Evolutionary conservation across 2,888 invertebrate species (phyloP).

Genomic region (Halocaridina rubra): DNA sequence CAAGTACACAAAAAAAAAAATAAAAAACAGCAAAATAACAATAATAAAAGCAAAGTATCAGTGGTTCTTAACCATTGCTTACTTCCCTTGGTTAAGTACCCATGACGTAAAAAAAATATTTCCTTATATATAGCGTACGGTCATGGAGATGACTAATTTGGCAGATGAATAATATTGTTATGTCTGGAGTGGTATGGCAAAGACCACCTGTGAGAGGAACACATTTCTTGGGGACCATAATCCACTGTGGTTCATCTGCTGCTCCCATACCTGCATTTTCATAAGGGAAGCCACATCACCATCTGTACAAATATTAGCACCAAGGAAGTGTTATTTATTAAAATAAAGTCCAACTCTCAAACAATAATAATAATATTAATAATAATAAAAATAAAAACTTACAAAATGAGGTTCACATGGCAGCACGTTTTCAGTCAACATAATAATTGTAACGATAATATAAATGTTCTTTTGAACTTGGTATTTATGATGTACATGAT

Average conservation of each 20-base stretch:
- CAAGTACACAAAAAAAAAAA: not conserved
- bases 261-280: too few species aligned
- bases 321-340: slow-evolving; percentile 55
- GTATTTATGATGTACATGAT: too few species aligned
- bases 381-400: too few species aligned
- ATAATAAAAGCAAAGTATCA: too few species aligned
- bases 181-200: not conserved
- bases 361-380: slow-evolving; percentile 35
- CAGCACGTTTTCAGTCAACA: slow-evolving; percentile 49
- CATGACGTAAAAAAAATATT: too few species aligned
- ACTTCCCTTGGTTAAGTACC: too few species aligned
- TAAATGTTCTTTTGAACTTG: slow-evolving; percentile 54
- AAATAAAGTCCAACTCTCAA: slow-evolving; percentile 53
- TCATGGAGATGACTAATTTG: not conserved
- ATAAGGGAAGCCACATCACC: too few species aligned
- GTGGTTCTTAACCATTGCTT: too few species aligned
- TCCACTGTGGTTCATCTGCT: too few species aligned
- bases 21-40: not conserved
- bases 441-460: too few species aligned
- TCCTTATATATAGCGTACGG: not conserved
- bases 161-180: not conserved
- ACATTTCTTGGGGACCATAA: not conserved
- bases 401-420: slow-evolving; percentile 28
- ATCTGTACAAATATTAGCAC: slow-evolving; percentile 52
- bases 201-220: too few species aligned